phyloP scores from a whole-genome alignment of 2,888 invertebrate genomes.

The Julus scanicus region DNA sequence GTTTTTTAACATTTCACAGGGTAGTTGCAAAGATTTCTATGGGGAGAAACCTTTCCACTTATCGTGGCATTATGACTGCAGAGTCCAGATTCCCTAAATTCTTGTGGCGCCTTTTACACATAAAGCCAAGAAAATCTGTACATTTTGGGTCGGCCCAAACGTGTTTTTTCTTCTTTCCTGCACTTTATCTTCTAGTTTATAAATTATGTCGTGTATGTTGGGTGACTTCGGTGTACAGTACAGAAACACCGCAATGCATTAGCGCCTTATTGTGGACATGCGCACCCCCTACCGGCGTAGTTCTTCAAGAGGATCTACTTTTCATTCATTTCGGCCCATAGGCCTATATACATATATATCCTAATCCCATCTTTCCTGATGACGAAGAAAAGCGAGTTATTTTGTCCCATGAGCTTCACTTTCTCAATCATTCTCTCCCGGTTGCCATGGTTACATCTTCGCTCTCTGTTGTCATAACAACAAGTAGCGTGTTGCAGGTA shows the following conservation, averaged over 20 bases:
- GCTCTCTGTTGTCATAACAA: conserved; percentile 33
- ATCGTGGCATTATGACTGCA: too few species aligned
- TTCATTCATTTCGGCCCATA: not conserved
- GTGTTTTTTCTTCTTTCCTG: too few species aligned
- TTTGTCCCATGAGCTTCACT: conserved; percentile 31
- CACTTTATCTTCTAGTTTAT: too few species aligned
- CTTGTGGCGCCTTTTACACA: too few species aligned
- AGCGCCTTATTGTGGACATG: not conserved
- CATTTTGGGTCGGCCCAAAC: too few species aligned
- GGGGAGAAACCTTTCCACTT: too few species aligned
- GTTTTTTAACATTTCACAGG: too few species aligned
- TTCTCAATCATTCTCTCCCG: not conserved
- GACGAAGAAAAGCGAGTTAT: conserved; percentile 33
- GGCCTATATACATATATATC: not conserved
- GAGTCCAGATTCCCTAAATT: too few species aligned
- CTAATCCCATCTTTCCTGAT: conserved; percentile 31
- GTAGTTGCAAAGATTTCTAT: too few species aligned
- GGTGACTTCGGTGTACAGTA: too few species aligned
- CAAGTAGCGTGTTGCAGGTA: conserved; percentile 12
- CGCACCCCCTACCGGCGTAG: not conserved
- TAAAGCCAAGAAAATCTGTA: too few species aligned
- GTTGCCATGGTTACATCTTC: conserved; percentile 33
- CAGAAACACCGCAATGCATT: not conserved
- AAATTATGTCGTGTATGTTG: too few species aligned
- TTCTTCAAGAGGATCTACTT: not conserved